These are phyloP conservation scores for Lanius collurio DNA, from an alignment of 2,113 vertebrate genomes.

Conservation along the genomic window DNA sequence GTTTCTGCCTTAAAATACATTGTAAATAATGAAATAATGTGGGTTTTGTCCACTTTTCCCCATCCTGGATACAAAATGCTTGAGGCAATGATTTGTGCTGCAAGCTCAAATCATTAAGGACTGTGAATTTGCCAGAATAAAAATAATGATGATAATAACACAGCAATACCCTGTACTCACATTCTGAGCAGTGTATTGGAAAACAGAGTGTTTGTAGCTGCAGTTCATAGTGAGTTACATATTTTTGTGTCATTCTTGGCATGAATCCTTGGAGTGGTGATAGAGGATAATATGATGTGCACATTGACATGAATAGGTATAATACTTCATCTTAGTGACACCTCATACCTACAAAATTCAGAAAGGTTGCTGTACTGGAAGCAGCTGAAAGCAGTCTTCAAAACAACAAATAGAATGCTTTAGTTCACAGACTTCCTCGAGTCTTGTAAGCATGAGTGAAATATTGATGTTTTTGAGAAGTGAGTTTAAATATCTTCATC, in stretches of 20 bases:
- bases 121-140: not conserved
- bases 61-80: not conserved
- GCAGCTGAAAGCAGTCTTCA: slow-evolving; percentile 10
- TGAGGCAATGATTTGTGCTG: not conserved
- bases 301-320: slow-evolving; percentile 4
- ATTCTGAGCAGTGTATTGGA: not conserved
- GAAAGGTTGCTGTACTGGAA: not conserved
- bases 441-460: not conserved
- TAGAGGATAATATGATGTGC: not conserved
- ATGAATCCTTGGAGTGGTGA: not conserved
- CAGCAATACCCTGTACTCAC: not conserved
- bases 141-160: slow-evolving; percentile 15
- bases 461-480: not conserved
- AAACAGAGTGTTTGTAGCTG: not conserved
- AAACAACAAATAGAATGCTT: not conserved
- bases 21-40: not conserved
- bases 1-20: not conserved
- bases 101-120: not conserved
- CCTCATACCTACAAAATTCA: not conserved
- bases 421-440: not conserved
- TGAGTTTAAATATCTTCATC: not conserved
- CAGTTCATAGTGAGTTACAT: not conserved
- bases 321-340: slow-evolving; percentile 19
- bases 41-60: not conserved
- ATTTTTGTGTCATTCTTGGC: slow-evolving; percentile 8